Conservation (phyloP, 1,140 invertebrate genomes). For the Brachionus asplanchnoidis region DNA sequence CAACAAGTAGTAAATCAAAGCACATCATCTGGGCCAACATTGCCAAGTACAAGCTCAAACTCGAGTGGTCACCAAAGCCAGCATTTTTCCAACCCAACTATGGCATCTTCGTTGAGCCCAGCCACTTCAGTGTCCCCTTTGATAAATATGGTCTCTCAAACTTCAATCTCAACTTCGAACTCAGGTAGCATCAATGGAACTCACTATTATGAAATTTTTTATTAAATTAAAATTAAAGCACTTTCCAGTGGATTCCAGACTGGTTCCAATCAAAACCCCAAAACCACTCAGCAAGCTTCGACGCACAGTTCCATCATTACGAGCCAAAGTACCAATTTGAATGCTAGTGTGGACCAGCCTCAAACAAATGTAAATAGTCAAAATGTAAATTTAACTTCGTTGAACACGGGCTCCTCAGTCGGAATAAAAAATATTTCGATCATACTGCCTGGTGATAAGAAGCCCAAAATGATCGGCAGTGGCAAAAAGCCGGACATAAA, state of each 20-base stretch:
- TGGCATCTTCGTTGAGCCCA: background rate
- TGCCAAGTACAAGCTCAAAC: background rate
- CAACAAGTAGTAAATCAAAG: background rate
- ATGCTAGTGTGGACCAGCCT: background rate
- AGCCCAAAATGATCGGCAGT: constrained; percentile 24
- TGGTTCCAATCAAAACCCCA: background rate
- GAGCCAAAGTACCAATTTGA: background rate
- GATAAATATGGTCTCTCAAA: constrained; percentile 20
- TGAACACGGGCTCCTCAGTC: background rate
- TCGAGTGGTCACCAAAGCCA: background rate
- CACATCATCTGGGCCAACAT: background rate
- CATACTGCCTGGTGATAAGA: constrained; percentile 36
- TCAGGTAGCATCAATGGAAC: background rate
- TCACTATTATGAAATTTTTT: too few relatives aligned
- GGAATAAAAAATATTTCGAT: constrained; percentile 34
- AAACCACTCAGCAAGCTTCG: background rate
- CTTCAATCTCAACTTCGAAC: constrained; percentile 1
- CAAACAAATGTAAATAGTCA: constrained; percentile 14
- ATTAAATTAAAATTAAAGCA: background rate
- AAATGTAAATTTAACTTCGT: background rate
- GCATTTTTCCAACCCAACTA: background rate
- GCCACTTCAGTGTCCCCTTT: background rate
- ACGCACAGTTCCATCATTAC: background rate
- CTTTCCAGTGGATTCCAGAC: background rate
- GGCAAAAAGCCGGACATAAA: constrained; percentile 39